A percentile compares a stretch with the other conserved stretches of the same genome.
Conservation (phyloP, 92 coral and sea anemone species). For the Phenganax subtilis region DNA sequence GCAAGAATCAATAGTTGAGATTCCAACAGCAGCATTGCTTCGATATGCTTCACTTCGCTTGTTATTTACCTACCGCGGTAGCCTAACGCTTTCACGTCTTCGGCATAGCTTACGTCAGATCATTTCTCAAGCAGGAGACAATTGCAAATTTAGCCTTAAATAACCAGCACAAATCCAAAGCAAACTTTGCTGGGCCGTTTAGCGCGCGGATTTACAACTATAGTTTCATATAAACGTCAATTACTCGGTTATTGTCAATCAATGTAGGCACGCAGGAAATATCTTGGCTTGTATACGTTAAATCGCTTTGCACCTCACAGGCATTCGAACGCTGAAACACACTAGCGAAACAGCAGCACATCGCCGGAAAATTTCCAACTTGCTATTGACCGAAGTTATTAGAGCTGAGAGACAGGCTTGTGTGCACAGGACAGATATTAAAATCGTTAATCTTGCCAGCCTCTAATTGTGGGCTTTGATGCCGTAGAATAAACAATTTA, state of each 20-base stretch:
- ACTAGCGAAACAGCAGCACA: conserved; percentile 23
- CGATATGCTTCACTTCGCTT: conserved; percentile 44
- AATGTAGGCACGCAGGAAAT: conserved; percentile 42
- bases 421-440: conserved; percentile 11
- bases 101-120: conserved; percentile 20
- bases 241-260: conserved; percentile 33
- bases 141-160: conserved; percentile 25
- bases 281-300: conserved; percentile 42
- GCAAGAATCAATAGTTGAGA: conserved; percentile 48
- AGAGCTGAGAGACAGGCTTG: conserved; percentile 17
- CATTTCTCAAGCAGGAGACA: conserved; percentile 17
- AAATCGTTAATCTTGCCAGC: conserved; percentile 45
- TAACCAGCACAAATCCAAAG: conserved; percentile 38
- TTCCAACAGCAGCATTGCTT: conserved; percentile 31
- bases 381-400: background rate
- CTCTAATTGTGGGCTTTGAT: conserved; percentile 34
- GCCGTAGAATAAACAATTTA: conserved; percentile 44
- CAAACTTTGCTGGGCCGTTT: conserved; percentile 28
- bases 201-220: conserved; percentile 32
- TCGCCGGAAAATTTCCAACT: conserved; percentile 11
- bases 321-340: background rate
- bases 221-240: conserved; percentile 35
- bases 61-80: conserved; percentile 35
- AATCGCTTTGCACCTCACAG: conserved; percentile 30
- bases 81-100: conserved; percentile 17